Percentiles rank a stretch among this genome's conserved stretches.
phyloP scores from a whole-genome alignment of 2,888 invertebrate genomes.

The Lasioglossum malachurum region DNA sequence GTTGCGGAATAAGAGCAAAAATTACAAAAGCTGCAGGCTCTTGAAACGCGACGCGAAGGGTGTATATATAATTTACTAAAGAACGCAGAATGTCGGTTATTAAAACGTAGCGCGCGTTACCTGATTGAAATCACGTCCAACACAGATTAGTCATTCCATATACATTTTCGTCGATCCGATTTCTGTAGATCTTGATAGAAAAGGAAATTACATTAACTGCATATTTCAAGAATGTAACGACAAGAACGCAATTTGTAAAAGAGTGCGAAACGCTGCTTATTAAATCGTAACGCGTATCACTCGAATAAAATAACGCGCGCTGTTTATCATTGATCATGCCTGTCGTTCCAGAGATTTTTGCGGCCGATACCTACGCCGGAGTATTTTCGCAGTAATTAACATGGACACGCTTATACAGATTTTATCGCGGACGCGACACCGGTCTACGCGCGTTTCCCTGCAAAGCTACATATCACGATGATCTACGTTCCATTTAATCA shows the following conservation, averaged over 20 bases:
- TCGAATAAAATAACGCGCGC: background rate
- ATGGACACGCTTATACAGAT: background rate
- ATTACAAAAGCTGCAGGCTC: background rate
- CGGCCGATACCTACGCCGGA: background rate
- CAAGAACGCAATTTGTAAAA: background rate
- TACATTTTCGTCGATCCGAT: background rate
- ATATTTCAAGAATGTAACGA: background rate
- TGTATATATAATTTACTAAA: background rate
- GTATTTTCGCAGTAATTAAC: constrained; percentile 6
- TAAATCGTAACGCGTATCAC: background rate
- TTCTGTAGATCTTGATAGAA: too few relatives aligned
- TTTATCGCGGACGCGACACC: background rate
- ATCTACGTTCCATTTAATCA: constrained; percentile 25
- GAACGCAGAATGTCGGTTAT: background rate
- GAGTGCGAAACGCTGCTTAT: background rate
- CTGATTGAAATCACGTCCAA: background rate
- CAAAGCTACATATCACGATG: constrained; percentile 3
- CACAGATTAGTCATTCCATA: background rate
- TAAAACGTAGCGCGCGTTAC: background rate
- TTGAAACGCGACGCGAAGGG: background rate
- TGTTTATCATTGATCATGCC: background rate
- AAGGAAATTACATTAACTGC: background rate
- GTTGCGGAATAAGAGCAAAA: background rate
- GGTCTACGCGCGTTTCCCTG: background rate
- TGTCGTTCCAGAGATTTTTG: background rate